A percentile compares a stretch with the other conserved stretches of the same genome.
These are phyloP conservation scores for Orchesellides sinensis DNA, from an alignment of 2,888 invertebrate genomes.

Conservation along the genomic window DNA sequence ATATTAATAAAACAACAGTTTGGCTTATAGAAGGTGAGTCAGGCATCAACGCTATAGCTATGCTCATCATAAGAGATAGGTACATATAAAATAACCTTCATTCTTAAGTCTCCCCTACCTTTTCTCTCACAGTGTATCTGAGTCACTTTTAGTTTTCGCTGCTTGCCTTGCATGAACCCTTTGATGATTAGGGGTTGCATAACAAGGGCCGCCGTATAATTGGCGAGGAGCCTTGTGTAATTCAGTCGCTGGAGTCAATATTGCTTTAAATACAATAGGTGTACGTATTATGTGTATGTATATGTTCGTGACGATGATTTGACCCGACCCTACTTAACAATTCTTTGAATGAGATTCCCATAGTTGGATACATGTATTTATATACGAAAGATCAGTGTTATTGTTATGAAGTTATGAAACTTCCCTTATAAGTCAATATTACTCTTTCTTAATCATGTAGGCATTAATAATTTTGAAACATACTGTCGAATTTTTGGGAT, in stretches of 20 bases:
- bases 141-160: constrained; percentile 36
- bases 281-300: not conserved
- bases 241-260: not conserved
- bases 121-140: not conserved
- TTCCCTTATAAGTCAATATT: not conserved
- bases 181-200: constrained; percentile 58
- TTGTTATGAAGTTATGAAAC: not conserved
- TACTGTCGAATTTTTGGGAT: not conserved
- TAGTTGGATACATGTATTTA: too few species aligned
- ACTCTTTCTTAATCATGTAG: constrained; percentile 42
- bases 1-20: too few species aligned
- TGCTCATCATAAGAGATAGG: not conserved
- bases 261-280: not conserved
- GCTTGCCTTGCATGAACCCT: constrained; percentile 23
- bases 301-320: not conserved
- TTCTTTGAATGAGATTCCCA: too few species aligned
- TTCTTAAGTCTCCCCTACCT: not conserved
- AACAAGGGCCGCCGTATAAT: constrained; percentile 59
- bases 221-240: constrained; percentile 50
- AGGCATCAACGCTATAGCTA: not conserved
- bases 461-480: constrained; percentile 23
- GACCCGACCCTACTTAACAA: not conserved
- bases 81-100: constrained; percentile 34
- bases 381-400: too few species aligned
- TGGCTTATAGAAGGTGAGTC: too few species aligned